A percentile compares a stretch with the other conserved stretches of the same genome.
Conservation (phyloP, 2,888 invertebrate genomes). For the Heteropelma amictum region DNA sequence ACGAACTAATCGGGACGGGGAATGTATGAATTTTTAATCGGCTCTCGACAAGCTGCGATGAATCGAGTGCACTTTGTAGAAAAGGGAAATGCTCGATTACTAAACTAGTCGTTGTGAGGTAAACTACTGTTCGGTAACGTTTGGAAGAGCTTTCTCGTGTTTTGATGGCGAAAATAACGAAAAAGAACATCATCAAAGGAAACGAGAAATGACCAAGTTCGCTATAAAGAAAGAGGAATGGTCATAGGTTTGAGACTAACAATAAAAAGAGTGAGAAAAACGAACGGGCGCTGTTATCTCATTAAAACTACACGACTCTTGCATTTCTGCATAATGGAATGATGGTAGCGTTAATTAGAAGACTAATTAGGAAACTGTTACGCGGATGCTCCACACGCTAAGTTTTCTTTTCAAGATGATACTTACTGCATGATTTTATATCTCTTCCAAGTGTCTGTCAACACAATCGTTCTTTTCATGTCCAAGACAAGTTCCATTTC, state of each 20-base stretch:
- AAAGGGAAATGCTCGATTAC: conserved; percentile 50
- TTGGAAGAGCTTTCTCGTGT: conserved; percentile 23
- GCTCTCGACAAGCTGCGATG: conserved; percentile 1
- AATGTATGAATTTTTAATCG: conserved; percentile 39
- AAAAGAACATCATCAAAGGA: conserved; percentile 16
- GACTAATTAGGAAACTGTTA: conserved; percentile 56
- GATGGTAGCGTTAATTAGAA: conserved; percentile 56
- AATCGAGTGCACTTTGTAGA: conserved; percentile 34
- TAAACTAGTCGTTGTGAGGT: conserved; percentile 29
- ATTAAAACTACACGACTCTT: conserved; percentile 55
- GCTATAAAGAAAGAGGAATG: conserved; percentile 20
- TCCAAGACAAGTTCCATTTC: too few relatives aligned
- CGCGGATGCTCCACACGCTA: conserved; percentile 30
- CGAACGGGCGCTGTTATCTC: conserved; percentile 46
- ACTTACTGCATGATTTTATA: conserved; percentile 37
- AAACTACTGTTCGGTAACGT: conserved; percentile 39
- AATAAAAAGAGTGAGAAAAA: conserved; percentile 29
- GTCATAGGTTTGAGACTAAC: conserved; percentile 19
- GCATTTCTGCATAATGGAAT: conserved; percentile 54
- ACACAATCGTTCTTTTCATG: too few relatives aligned
- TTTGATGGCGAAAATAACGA: conserved; percentile 10
- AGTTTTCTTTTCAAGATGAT: conserved; percentile 31
- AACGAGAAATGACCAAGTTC: conserved; percentile 23
- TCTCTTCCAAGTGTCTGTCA: conserved; percentile 18
- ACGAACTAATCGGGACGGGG: conserved; percentile 1